A percentile compares a stretch with the other conserved stretches of the same genome.
Conservation (phyloP, 2,113 vertebrate genomes). For the Dolichallabes microphthalmus region DNA sequence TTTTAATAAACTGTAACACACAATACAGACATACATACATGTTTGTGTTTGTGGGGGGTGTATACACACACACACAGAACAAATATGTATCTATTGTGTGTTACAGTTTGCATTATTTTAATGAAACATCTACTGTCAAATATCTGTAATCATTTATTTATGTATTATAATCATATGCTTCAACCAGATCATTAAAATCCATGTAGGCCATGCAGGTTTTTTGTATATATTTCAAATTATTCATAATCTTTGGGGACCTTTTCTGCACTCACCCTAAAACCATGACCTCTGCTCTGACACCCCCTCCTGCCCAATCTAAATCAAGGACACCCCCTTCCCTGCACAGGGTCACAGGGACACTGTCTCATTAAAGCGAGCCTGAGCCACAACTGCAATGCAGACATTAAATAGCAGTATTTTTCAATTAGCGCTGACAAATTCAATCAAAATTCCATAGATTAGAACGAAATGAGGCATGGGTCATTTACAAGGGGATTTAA, state of each 20-base stretch:
- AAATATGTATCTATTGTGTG: too few species aligned
- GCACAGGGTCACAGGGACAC: constrained; percentile 84
- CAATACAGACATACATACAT: too few species aligned
- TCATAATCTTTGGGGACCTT: constrained; percentile 48
- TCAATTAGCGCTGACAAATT: constrained; percentile 99
- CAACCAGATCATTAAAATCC: constrained; percentile 42
- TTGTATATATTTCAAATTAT: constrained; percentile 35
- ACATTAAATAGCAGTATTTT: constrained; percentile 99
- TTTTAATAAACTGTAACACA: too few species aligned
- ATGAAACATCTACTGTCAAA: background rate
- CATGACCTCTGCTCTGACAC: constrained; percentile 43
- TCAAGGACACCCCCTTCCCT: constrained; percentile 54
- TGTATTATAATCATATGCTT: background rate
- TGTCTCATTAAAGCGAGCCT: constrained; percentile 84
- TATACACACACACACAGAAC: too few species aligned
- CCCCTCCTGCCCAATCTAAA: constrained; percentile 33
- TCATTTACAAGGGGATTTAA: constrained; percentile 99
- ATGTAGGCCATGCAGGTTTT: background rate
- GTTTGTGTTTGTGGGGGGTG: too few species aligned
- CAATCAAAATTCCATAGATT: constrained; percentile 99
- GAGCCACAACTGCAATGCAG: constrained; percentile 84
- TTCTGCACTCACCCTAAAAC: constrained; percentile 41
- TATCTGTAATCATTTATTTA: background rate
- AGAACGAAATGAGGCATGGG: constrained; percentile 98
- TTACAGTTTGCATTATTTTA: background rate